Evolutionary conservation across 1,140 invertebrate species (phyloP), one percentile per base, ranked within the genome.

Genomic region (Copidosoma floridanum): DNA sequence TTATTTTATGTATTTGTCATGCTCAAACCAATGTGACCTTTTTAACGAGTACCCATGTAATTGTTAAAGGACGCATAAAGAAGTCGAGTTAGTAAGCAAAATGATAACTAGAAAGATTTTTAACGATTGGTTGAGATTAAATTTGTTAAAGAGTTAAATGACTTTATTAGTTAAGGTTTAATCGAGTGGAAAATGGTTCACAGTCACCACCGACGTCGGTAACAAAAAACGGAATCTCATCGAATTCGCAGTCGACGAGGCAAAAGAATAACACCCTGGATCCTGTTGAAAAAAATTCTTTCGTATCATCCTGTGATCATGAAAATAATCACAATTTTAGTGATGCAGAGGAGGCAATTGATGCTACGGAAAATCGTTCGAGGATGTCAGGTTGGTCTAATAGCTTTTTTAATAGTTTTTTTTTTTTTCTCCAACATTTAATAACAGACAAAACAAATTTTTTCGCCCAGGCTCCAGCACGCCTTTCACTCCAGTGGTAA

Each of bases 301-400:
- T 67, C 68, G 64, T 69, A 29, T 70, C 68, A 60, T 68, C 71
- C 8, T 68, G 73, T 57, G 73, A 79, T 67, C 67, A 75, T 71
- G 73, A 77, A 70, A 70, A 75, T 64, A 75, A 75, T 63, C 68
- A 71, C 24, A 76, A 70, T 46, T 75, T 73, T 61, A 79, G 77
- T 43, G 77, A 81, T 72, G 77, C 76, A 20, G 78, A 80, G 57
- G 77, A 81, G 73, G 74, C 77, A 57, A 74, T 78, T 57, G 64
- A 72, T 43, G 71, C 70, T 58, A 71, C 72, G 41, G 77, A 76
- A 69, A 74, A 71, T 66, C 65, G 68, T 74, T 58, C 74, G 63
- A 56, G 71, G 66, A 53, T 57, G 59, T 70, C 76, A 68, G 76
- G 77, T 78, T 35, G 0, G 32, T 37, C 24, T 57, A 12, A 23